Evolutionary conservation across 1,140 invertebrate genomes (phyloP).

Genomic region (Drosophila bocqueti): DNA sequence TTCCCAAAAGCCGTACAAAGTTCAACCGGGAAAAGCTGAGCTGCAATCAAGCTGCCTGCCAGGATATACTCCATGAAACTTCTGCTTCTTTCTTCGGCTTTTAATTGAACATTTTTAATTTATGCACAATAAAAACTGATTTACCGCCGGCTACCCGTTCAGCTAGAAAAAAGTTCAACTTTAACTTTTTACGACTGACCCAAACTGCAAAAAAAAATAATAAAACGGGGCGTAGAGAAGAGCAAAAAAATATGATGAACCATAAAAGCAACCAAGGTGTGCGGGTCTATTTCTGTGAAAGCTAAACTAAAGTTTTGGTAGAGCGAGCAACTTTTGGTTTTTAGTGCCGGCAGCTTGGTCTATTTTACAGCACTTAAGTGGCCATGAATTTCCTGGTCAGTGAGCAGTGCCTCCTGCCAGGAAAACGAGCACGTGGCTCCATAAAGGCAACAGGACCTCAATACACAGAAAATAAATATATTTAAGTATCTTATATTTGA

Average conservation of each 20-base stretch:
- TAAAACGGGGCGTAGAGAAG: background rate
- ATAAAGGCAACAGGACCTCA: conserved; percentile 45
- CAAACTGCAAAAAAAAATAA: conserved; percentile 20
- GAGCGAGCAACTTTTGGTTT: conserved; percentile 73
- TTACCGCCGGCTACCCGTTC: conserved; percentile 52
- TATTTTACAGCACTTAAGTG: conserved; percentile 82
- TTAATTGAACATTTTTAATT: conserved; percentile 81
- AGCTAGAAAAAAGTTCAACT: conserved; percentile 64
- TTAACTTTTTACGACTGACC: conserved; percentile 72
- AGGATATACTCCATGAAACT: conserved; percentile 6
- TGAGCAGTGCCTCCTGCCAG: conserved; percentile 44
- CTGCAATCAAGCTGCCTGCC: conserved; percentile 8
- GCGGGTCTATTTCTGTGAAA: conserved; percentile 37
- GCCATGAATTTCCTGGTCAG: conserved; percentile 73
- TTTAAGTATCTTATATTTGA: background rate
- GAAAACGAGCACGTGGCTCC: conserved; percentile 59
- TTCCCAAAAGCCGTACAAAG: conserved; percentile 2
- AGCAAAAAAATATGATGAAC: conserved; percentile 55
- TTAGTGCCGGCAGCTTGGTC: conserved; percentile 74
- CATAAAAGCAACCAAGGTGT: conserved; percentile 69
- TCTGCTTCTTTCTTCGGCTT: conserved; percentile 34
- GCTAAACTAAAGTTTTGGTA: conserved; percentile 65
- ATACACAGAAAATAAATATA: background rate
- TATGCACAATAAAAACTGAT: conserved; percentile 81
- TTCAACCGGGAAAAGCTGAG: background rate